Base-by-base conservation (phyloP, 2,888 invertebrate genomes). In the Gisinianus flammeolus region DNA sequence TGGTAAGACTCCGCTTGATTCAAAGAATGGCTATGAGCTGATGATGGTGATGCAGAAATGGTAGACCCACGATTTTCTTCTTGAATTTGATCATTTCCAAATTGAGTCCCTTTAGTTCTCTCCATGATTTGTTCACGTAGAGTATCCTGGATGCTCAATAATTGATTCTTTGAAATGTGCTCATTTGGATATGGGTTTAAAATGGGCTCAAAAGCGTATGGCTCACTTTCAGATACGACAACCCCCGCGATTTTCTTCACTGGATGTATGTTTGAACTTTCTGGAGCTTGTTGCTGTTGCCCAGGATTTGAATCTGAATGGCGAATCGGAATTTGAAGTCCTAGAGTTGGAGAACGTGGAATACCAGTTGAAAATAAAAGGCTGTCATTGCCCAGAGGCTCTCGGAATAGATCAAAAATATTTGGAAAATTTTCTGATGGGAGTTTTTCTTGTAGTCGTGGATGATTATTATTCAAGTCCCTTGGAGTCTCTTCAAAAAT, bases 361-460 rank as follows among this genome's bases (percentile, higher is more conserved):
- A 44, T 24, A 24, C 44, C 44, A 2, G 44, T 12, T 22, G 68
- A 69, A 44, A 44, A 26, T 2, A 66, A 3, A 24, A 24, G 12
- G 44, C 44, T 69, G 1, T 26, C 44, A 44, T 69, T 44, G 10
- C 22, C 44, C 2, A 69, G 16, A 8, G 68, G 68, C 24, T 69
- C 33, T 44, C 44, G 35, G 24, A 33, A 19, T n/a, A 69, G 26
- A 8, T 69, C 68, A 69, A 69, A 69, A 8, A 69, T 69, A 44
- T 44, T 69, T 24, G 68, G 68, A 33, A 33, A 69, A 22, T 69
- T 44, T 44, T 22, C 44, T 22, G 24, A 44, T 24, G 24, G 16
- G 16, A 26, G 28, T 1, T 26, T 28, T 31, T 35, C 26, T 35
- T 6, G 22, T 0, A 44, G 28, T 26, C 5, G 12, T 62, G 24